Evolutionary conservation across 2,888 invertebrate genomes (phyloP).

Genomic region (Mesoligia furuncula): DNA sequence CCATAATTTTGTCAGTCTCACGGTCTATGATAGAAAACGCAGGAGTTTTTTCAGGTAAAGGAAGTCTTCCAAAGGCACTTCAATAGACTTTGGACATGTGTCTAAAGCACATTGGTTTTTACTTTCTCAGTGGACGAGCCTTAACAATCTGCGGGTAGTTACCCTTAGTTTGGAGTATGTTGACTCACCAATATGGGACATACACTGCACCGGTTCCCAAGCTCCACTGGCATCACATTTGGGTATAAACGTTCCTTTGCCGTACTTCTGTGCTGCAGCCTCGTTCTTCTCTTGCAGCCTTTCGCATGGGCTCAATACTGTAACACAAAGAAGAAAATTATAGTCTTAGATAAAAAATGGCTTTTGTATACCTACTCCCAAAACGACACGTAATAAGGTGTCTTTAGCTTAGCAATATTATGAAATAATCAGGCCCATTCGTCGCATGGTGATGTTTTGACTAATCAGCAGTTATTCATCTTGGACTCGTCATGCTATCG

Average conservation of each 20-base stretch:
- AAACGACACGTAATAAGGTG: background rate
- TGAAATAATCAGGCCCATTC: background rate
- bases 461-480: background rate
- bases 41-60: background rate
- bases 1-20: background rate
- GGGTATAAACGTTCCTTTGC: constrained; percentile 94
- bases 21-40: background rate
- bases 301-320: constrained; percentile 95
- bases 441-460: background rate
- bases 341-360: background rate
- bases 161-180: background rate
- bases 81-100: background rate
- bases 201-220: constrained; percentile 96
- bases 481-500: background rate
- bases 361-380: background rate
- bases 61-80: background rate
- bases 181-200: constrained; percentile 89
- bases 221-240: constrained; percentile 94
- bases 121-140: background rate
- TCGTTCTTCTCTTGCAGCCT: constrained; percentile 94
- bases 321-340: constrained; percentile 21
- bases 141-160: background rate
- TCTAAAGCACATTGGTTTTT: background rate
- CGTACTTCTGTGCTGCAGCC: constrained; percentile 92
- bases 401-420: background rate